Conservation (phyloP, 2,113 vertebrate species). For the Campylomormyrus tamandua region DNA sequence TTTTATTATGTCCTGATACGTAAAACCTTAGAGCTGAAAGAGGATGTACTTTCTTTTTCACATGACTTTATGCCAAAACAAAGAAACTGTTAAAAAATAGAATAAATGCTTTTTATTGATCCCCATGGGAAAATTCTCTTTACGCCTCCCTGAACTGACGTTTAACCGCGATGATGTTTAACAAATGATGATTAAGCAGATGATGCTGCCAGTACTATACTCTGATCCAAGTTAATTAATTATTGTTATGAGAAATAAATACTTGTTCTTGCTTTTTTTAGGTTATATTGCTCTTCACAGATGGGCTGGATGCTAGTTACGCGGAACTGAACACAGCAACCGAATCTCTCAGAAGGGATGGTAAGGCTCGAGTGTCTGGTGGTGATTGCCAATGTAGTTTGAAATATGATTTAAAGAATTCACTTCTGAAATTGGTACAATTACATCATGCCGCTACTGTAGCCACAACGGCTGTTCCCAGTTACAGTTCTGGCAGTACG, state of each 20-base stretch:
- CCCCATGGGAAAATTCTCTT: too few species aligned
- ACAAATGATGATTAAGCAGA: not conserved
- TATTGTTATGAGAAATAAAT: not conserved
- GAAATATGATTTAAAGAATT: not conserved
- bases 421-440: not conserved
- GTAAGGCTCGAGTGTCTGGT: not conserved
- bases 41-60: too few species aligned
- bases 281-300: slow-evolving; percentile 15
- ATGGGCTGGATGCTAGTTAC: slow-evolving; percentile 1
- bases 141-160: too few species aligned
- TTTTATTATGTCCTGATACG: too few species aligned
- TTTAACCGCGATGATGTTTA: not conserved
- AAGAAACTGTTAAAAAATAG: too few species aligned
- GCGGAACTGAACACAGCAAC: not conserved
- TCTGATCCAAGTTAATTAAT: not conserved
- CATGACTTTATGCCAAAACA: too few species aligned
- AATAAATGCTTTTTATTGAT: too few species aligned
- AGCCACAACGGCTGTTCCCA: not conserved
- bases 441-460: not conserved
- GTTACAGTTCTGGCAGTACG: not conserved
- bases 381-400: not conserved
- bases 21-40: too few species aligned
- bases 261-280: not conserved
- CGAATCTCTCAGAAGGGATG: not conserved
- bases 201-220: not conserved